These are phyloP conservation scores for Dysmachus trigonus DNA, from an alignment of 2,888 invertebrate species.

Conservation along the genomic window DNA sequence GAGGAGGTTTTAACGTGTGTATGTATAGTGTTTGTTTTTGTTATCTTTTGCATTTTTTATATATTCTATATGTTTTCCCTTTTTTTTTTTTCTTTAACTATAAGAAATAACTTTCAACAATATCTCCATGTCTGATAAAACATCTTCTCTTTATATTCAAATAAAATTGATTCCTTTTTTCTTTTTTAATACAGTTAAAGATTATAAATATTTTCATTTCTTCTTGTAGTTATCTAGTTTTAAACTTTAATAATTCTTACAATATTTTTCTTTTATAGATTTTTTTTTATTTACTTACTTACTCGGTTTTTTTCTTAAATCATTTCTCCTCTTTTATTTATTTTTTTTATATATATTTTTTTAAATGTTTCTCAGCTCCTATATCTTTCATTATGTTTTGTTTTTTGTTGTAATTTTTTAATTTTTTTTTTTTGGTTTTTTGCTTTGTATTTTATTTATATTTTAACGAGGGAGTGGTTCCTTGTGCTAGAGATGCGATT, in stretches of 20 bases:
- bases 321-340: neutral
- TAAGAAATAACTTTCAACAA: slow-evolving; percentile 43
- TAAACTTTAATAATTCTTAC: slow-evolving; percentile 12
- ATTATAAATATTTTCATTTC: slow-evolving; percentile 37
- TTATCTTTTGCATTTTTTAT: neutral
- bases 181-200: slow-evolving; percentile 14
- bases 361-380: neutral
- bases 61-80: neutral
- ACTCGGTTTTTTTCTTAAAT: neutral
- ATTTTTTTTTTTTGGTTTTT: neutral
- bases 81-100: slow-evolving; percentile 24
- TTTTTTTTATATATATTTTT: neutral
- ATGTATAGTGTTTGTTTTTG: slow-evolving; percentile 25
- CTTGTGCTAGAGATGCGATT: slow-evolving; percentile 51
- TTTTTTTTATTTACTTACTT: neutral
- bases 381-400: neutral
- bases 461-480: slow-evolving; percentile 51
- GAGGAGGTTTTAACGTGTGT: neutral
- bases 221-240: neutral
- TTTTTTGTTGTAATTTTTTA: neutral
- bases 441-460: slow-evolving; percentile 16
- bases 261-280: neutral
- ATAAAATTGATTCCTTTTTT: slow-evolving; percentile 33
- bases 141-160: slow-evolving; percentile 23
- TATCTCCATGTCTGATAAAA: slow-evolving; percentile 35